phyloP scores from a whole-genome alignment of 2,888 invertebrate species.

The Choristoneura rosaceana region DNA sequence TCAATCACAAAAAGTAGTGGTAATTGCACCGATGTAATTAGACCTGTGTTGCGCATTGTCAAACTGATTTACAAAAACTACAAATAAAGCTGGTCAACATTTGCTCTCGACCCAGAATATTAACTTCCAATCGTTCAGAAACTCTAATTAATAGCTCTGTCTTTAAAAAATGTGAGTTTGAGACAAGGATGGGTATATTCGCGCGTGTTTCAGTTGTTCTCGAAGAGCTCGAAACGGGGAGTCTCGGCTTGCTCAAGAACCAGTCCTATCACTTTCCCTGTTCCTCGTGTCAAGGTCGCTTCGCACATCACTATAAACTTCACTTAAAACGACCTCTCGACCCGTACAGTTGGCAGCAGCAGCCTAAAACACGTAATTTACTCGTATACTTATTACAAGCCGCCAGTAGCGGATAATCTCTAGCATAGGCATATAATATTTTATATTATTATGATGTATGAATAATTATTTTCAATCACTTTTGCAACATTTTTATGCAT shows the following conservation, averaged over 20 bases:
- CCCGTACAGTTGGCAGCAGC: conserved; percentile 30
- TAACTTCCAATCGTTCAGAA: neutral
- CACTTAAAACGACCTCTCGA: conserved; percentile 46
- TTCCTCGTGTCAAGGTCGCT: conserved; percentile 78
- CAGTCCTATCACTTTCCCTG: conserved; percentile 81
- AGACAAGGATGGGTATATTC: conserved; percentile 2
- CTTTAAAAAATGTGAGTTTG: neutral
- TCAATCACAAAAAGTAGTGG: neutral
- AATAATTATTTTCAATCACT: too few species aligned
- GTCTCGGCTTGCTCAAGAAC: conserved; percentile 72
- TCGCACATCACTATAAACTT: conserved; percentile 59
- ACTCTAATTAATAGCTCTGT: neutral
- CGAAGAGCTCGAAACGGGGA: conserved; percentile 44
- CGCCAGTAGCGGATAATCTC: neutral
- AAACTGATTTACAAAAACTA: conserved; percentile 4
- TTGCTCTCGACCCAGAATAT: neutral
- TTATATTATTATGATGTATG: neutral
- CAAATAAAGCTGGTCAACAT: neutral
- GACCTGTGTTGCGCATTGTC: conserved; percentile 2
- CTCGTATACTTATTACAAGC: neutral
- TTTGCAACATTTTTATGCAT: too few species aligned
- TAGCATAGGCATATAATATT: neutral
- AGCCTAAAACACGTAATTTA: neutral
- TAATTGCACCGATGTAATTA: conserved; percentile 2
- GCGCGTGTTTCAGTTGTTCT: conserved; percentile 12